Evolutionary conservation across 2,888 invertebrate species (phyloP), one percentile per base, ranked within the genome.

Genomic region (Eurois occulta): DNA sequence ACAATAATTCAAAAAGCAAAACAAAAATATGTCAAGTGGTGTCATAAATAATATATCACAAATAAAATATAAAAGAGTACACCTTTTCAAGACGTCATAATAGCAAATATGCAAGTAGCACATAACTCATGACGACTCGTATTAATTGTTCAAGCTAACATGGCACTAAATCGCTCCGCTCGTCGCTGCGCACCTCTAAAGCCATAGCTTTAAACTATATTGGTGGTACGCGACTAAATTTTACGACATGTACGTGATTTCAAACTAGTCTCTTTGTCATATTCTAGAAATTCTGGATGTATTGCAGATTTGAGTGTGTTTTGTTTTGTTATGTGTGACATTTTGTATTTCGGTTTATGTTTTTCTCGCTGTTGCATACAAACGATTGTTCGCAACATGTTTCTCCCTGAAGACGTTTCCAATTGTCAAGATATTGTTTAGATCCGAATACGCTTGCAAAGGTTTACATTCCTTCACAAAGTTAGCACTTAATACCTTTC

Each of bases 161-260:
- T 8, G 21, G 2, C 10, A 11, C 7, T 11, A 7, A 38, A 64
- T 69, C 75, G 80, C 75, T 16, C 10, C 16, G 32, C 58, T 52
- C 7, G 21, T 21, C 68, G 85, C 68, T 48, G 13, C 16, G 28
- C 55, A 0, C 4, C 65, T 68, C 71, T 28, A 38, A 75, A 55
- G 28, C 35, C 68, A 10, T 1, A 68, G 55, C 58, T 21, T 67
- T 41, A 66, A 65, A 58, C 81, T 55, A 62, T 62, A 85, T 72
- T 65, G 71, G 64, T 32, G 4, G 72, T 62, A 83, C 82, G 85
- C 76, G 81, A 75, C 81, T 4, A 65, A 72, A 75, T 72, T 82
- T 75, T 69, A 85, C 38, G 85, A 62, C 60, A 0, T 7, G 21
- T 48, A 80, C 82, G 82, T 85, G 82, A 80, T 80, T 72, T 16